Conservation (phyloP, 2,888 invertebrate genomes). For the Cephus runcator region DNA sequence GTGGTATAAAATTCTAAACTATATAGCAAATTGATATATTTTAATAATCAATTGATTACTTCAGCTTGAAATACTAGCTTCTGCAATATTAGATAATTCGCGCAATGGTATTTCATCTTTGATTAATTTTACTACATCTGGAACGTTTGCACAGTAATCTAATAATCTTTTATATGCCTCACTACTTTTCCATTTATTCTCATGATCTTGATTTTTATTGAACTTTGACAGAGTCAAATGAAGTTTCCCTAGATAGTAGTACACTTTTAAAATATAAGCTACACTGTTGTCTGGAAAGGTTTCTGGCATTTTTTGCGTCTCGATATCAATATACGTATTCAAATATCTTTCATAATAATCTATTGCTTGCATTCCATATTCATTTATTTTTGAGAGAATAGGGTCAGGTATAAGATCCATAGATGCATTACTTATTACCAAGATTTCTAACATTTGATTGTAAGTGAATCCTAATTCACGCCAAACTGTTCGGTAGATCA, state of each 20-base stretch:
- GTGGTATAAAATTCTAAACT: neutral
- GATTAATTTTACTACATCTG: neutral
- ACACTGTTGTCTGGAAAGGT: neutral
- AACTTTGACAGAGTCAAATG: neutral
- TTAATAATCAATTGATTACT: neutral
- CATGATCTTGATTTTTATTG: neutral
- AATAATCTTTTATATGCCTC: neutral
- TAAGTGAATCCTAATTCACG: constrained; percentile 4
- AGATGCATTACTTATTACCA: neutral
- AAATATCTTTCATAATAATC: constrained; percentile 1
- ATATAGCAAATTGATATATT: neutral
- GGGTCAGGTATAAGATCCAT: neutral
- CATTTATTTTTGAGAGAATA: neutral
- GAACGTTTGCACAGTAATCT: neutral
- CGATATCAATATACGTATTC: neutral
- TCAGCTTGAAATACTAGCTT: neutral
- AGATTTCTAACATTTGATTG: neutral
- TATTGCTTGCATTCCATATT: neutral
- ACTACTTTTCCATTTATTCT: neutral
- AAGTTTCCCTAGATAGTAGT: neutral
- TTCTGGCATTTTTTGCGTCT: neutral
- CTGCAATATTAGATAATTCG: neutral
- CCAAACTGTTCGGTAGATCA: neutral
- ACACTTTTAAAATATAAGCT: neutral
- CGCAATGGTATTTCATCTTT: neutral